A percentile compares a stretch with the other conserved stretches of the same genome.
Conservation (phyloP, 2,888 invertebrate genomes). For the Leistus spinibarbis region DNA sequence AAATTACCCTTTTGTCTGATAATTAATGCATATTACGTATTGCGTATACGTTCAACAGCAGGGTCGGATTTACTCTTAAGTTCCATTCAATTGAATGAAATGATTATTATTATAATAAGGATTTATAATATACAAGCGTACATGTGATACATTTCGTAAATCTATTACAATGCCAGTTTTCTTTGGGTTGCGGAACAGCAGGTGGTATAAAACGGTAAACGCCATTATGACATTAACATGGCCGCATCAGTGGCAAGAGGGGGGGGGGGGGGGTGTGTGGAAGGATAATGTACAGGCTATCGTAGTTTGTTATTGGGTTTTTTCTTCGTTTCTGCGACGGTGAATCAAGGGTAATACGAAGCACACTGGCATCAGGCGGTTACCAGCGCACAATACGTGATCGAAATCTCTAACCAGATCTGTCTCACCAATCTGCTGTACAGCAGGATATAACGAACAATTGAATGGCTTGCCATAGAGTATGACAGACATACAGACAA, state of each 20-base stretch:
- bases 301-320: not conserved
- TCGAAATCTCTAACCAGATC: not conserved
- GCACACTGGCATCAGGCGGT: not conserved
- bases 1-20: too few species aligned
- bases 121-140: too few species aligned
- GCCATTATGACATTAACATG: not conserved
- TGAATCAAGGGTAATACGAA: not conserved
- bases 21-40: too few species aligned
- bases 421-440: not conserved
- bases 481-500: not conserved
- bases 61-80: too few species aligned
- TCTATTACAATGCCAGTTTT: too few species aligned
- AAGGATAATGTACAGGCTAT: not conserved
- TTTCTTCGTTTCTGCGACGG: not conserved
- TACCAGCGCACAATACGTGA: not conserved
- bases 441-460: not conserved
- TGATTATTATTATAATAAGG: too few species aligned
- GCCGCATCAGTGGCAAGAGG: too few species aligned
- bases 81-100: too few species aligned
- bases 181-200: too few species aligned
- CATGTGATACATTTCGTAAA: too few species aligned
- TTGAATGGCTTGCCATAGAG: not conserved
- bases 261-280: not conserved
- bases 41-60: too few species aligned
- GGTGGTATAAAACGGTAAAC: not conserved